These are phyloP conservation scores for Schlechtendalia chinensis DNA, from an alignment of 1,140 invertebrate species.

Conservation along the genomic window DNA sequence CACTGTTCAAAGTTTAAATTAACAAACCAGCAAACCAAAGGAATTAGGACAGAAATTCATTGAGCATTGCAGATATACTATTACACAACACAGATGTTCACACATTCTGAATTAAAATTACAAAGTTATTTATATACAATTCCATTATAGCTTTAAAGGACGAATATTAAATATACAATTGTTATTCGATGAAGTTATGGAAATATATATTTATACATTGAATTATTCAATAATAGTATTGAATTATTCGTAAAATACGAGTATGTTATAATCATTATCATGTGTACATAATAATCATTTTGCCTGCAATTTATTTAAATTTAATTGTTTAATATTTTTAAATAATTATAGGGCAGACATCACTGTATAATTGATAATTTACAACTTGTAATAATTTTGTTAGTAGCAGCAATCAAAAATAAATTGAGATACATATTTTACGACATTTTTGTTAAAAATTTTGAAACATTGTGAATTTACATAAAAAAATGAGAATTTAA, in stretches of 20 bases:
- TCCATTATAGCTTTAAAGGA: neutral
- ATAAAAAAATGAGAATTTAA: neutral
- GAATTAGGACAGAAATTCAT: constrained; percentile 16
- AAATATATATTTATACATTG: too few relatives aligned
- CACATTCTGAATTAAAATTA: neutral
- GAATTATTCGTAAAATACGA: too few relatives aligned
- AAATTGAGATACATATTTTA: neutral
- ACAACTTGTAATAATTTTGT: neutral
- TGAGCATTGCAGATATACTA: constrained; percentile 11
- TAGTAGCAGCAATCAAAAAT: neutral
- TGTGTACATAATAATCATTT: too few relatives aligned
- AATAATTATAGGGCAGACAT: neutral
- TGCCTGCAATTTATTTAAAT: too few relatives aligned
- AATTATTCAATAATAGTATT: too few relatives aligned
- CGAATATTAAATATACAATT: neutral
- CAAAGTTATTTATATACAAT: neutral
- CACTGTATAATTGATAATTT: neutral
- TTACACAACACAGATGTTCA: neutral
- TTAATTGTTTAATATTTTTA: neutral
- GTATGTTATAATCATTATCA: too few relatives aligned
- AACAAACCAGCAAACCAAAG: neutral
- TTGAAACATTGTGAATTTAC: neutral
- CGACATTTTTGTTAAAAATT: neutral
- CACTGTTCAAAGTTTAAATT: constrained; percentile 7
- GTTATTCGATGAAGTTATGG: too few relatives aligned